Evolutionary conservation across 1,140 invertebrate species (phyloP).

Genomic region (Venturia canescens): DNA sequence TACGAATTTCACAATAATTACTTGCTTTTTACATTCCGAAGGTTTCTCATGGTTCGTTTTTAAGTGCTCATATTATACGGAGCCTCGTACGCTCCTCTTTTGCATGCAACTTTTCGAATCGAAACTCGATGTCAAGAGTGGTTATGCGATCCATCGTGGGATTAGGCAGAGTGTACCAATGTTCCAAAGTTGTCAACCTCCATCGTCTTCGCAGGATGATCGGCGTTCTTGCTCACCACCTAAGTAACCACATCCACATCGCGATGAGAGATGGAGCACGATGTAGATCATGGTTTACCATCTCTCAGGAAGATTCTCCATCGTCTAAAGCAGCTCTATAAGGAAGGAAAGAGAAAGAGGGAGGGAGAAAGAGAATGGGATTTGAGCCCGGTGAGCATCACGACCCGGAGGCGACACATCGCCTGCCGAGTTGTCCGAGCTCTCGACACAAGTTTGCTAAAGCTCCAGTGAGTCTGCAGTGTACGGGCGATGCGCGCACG

Average conservation of each 20-base stretch:
- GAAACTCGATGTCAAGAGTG: background rate
- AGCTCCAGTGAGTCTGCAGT: slow-evolving; percentile 14
- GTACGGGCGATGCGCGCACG: slow-evolving; percentile 23
- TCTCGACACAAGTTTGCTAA: slow-evolving; percentile 30
- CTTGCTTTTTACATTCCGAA: too few species aligned
- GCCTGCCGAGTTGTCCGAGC: slow-evolving; percentile 48
- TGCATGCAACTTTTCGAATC: too few species aligned
- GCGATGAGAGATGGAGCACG: background rate
- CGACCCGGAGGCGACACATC: slow-evolving; percentile 56
- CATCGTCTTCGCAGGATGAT: background rate
- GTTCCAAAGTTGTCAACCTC: background rate
- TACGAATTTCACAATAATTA: too few species aligned
- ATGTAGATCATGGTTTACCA: background rate
- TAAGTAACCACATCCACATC: background rate
- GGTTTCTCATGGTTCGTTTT: too few species aligned
- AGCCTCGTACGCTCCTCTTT: background rate
- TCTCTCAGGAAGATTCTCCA: background rate
- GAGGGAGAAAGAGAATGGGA: slow-evolving; percentile 36
- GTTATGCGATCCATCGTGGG: background rate
- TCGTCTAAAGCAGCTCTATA: slow-evolving; percentile 1
- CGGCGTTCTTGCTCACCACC: background rate
- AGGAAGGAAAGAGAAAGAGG: slow-evolving; percentile 11
- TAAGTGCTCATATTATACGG: too few species aligned
- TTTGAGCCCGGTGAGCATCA: slow-evolving; percentile 57
- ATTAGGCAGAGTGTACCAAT: background rate